Base-by-base conservation (phyloP, 2,888 invertebrate genomes). In the Fragum fragum region DNA sequence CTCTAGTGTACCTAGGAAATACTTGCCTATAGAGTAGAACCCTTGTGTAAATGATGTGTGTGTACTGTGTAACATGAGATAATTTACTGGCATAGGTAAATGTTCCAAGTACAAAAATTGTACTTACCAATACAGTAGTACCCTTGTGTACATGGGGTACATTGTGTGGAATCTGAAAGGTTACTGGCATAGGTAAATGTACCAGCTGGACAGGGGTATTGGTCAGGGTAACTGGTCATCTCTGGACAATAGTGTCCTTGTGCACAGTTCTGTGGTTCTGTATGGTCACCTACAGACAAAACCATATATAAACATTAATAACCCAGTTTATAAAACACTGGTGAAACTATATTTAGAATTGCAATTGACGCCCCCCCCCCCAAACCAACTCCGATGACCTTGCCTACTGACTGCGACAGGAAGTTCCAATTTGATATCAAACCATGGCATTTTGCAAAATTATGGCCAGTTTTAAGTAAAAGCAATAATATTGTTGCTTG, bases 191-290 rank as follows among this genome's bases (percentile, higher is more conserved):
- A 81, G 16, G 91, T 88, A 76, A 85, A 92, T 16, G 92, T 91
- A 7, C 92, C 92, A 11, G 92, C 87, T 2, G 91, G 91, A 77
- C 92, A 92, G 0, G 92, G 92, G 59, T 76, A 91, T 23, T 90
- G 86, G 73, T 90, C 90, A 6, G 90, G 90, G 7, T 89, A 61
- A 11, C 92, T 91, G 2, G 93, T 93, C 89, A 89, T 89, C 47
- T 84, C 87, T 1, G 92, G 92, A 76, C 92, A 92, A 83, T 91
- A 92, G 80, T 86, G 88, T 18, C 92, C 92, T n/a, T 83, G 89
- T 36, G 84, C 86, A 85, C 92, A 92, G 2, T 88, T 88, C 73
- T 87, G 63, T 5, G 92, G 91, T 16, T 76, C 76, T 0, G 57
- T 73, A 42, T 70, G 71, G 59, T 73, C 76, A 73, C 76, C 76